Percentiles rank a stretch among this genome's conserved stretches.
Conservation (phyloP, 2,113 vertebrate species). For the Poeciliopsis turrubarensis region DNA sequence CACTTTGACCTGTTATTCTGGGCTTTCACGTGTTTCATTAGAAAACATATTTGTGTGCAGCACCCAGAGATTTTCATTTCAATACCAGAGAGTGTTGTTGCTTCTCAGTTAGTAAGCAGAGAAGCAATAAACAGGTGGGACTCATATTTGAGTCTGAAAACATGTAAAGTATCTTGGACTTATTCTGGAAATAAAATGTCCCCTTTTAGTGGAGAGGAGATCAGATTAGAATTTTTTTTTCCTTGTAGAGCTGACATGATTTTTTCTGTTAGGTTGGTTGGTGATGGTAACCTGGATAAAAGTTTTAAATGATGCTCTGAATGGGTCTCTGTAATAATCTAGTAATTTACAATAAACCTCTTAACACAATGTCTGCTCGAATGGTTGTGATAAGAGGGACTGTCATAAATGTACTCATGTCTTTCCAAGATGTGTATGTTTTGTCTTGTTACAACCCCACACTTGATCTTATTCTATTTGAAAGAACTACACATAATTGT, state of each 20-base stretch:
- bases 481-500: not conserved
- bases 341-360: not conserved
- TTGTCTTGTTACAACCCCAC: too few relatives aligned
- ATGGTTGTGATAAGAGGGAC: too few relatives aligned
- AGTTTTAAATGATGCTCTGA: too few relatives aligned
- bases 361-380: too few relatives aligned
- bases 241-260: not conserved
- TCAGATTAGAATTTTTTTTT: not conserved
- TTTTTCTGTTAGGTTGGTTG: not conserved
- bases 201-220: not conserved
- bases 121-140: conserved; percentile 48
- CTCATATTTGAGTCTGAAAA: conserved; percentile 31
- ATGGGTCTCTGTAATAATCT: not conserved
- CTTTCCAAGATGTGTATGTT: too few relatives aligned
- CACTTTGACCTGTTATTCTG: conserved; percentile 44
- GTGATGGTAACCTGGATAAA: too few relatives aligned
- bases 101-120: conserved; percentile 5
- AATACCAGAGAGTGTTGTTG: conserved; percentile 8
- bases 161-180: conserved; percentile 25
- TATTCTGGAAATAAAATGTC: conserved; percentile 15
- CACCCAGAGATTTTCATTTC: conserved; percentile 37
- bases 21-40: conserved; percentile 45
- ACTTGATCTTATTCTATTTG: not conserved
- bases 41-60: conserved; percentile 47
- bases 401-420: too few relatives aligned